Evolutionary conservation across 2,113 vertebrate genomes (phyloP).

Genomic region (Synchiropus splendidus): DNA sequence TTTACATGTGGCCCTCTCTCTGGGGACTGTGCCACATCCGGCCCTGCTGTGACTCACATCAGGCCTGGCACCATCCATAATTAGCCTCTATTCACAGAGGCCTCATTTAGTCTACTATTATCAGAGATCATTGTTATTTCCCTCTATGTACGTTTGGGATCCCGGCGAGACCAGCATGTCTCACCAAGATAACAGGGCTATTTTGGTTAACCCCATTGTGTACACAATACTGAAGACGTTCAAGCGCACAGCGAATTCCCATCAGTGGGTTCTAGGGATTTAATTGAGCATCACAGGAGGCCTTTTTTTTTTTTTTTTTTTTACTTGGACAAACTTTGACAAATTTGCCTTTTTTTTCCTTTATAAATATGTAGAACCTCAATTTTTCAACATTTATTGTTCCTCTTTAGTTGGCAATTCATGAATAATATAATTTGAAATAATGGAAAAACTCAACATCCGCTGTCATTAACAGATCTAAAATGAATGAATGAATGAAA

Average conservation of each 20-base stretch:
- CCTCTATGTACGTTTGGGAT: slow-evolving; percentile 43
- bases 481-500: too few species aligned
- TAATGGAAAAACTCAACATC: too few species aligned
- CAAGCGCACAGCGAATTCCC: slow-evolving; percentile 37
- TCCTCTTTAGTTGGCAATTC: too few species aligned
- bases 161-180: slow-evolving; percentile 51
- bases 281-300: slow-evolving; percentile 29
- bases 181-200: slow-evolving; percentile 48
- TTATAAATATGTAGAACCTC: too few species aligned
- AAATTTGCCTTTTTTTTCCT: too few species aligned
- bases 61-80: slow-evolving; percentile 50
- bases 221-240: slow-evolving; percentile 40
- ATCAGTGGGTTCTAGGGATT: slow-evolving; percentile 46
- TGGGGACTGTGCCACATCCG: slow-evolving; percentile 42
- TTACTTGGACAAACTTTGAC: background rate
- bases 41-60: slow-evolving; percentile 47
- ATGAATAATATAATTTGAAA: too few species aligned
- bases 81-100: slow-evolving; percentile 54
- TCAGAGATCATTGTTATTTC: slow-evolving; percentile 59
- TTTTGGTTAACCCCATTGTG: slow-evolving; percentile 58
- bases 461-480: too few species aligned
- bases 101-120: slow-evolving; percentile 53
- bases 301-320: slow-evolving; percentile 8
- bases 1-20: slow-evolving; percentile 48
- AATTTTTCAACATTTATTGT: too few species aligned